A percentile compares a stretch with the other conserved stretches of the same genome.
Conservation (phyloP, 2,888 invertebrate genomes). For the Limnephilus rhombicus region DNA sequence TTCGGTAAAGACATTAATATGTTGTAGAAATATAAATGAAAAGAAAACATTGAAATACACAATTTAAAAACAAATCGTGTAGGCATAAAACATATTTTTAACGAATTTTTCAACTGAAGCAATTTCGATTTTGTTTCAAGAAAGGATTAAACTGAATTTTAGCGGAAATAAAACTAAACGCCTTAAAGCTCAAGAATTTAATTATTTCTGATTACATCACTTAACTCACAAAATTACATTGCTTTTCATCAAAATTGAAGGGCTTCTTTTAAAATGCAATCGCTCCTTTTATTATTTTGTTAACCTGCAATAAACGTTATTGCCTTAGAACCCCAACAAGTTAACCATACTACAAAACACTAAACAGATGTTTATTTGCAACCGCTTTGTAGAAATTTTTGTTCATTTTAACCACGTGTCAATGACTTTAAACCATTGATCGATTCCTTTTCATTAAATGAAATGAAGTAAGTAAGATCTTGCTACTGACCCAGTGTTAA, state of each 20-base stretch:
- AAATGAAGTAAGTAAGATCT: neutral
- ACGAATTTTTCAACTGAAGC: no score
- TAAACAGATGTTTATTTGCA: no score
- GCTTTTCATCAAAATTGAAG: neutral
- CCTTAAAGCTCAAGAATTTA: neutral
- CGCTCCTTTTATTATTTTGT: neutral
- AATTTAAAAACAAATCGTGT: no score
- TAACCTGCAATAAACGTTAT: neutral
- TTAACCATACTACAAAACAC: neutral
- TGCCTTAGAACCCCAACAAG: neutral
- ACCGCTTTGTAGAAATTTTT: neutral
- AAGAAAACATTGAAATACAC: no score
- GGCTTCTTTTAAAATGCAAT: neutral
- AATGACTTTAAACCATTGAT: neutral
- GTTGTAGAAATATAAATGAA: no score
- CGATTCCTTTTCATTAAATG: neutral
- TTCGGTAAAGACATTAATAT: no score
- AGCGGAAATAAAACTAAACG: neutral
- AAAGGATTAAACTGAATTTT: neutral
- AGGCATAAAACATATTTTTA: no score
- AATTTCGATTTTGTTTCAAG: no score
- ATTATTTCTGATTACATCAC: neutral
- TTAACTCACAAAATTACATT: neutral
- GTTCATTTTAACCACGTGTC: neutral
- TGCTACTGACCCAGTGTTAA: slow-evolving; percentile 24